A percentile compares a stretch with the other conserved stretches of the same genome.
These are phyloP conservation scores for Brachyrhaphis roseni DNA, from an alignment of 2,797 vertebrate species.

Conservation along the genomic window DNA sequence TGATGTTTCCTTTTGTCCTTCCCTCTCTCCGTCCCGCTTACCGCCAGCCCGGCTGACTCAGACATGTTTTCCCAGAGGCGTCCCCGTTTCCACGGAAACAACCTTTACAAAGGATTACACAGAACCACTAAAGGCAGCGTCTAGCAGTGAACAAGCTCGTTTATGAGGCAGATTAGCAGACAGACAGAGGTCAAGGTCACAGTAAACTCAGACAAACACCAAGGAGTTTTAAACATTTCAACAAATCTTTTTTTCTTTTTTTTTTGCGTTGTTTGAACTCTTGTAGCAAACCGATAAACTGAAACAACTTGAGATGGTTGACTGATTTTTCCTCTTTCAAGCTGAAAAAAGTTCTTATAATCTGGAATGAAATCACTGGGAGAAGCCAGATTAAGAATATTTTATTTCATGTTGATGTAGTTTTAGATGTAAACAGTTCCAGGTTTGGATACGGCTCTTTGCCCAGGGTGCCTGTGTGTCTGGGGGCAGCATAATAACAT, in stretches of 20 bases:
- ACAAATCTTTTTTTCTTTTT: background rate
- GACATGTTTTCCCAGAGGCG: constrained; percentile 9
- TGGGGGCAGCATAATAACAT: background rate
- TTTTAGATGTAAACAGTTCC: background rate
- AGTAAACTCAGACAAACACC: background rate
- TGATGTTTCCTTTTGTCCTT: constrained; percentile 19
- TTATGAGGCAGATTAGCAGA: background rate
- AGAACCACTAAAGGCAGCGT: background rate
- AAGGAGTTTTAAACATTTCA: background rate
- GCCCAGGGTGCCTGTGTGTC: background rate
- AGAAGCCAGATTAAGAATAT: background rate
- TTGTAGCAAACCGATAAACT: background rate
- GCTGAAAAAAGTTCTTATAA: background rate
- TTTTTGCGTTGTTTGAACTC: background rate
- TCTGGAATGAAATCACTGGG: background rate
- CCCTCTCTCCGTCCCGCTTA: constrained; percentile 16
- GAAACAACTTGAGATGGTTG: background rate
- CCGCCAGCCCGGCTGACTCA: constrained; percentile 23
- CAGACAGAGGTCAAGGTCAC: background rate
- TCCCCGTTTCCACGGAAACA: constrained; percentile 10
- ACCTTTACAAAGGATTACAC: constrained; percentile 21
- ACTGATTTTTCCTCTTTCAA: background rate
- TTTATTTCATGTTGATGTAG: background rate
- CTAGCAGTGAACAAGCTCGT: background rate
- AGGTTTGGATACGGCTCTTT: background rate